Base-by-base conservation (phyloP, 2,888 invertebrate species). In the Lepidonotus clava region DNA sequence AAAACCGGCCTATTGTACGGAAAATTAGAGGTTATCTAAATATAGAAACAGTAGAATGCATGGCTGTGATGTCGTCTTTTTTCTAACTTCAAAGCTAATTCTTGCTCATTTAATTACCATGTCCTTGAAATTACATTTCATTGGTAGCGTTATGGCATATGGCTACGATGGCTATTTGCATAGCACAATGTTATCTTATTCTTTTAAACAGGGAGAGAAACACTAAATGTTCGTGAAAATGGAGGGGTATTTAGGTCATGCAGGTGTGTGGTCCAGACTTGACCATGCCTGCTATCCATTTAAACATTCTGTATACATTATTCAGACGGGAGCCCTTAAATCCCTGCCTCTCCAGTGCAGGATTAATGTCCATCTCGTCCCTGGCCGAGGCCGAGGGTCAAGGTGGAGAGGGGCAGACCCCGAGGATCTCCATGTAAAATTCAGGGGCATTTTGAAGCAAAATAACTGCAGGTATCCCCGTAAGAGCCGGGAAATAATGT, bases 1-100 rank as follows among this genome's bases (percentile, higher is more conserved):
- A 46, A 46, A 11, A 24, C 24, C 14, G 28, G 28, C 2, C 61
- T 32, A 28, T 61, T 61, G 61, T 61, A 61, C 28, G 24, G 61
- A 32, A 61, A 61, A 61, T 32, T 61, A 61, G 28, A 61, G 61
- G 61, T 61, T 61, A 32, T n/a, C 61, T 61, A 61, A 61, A 61
- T 61, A 28, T 61, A 61, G 61, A 28, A 61, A 61, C 61, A 28
- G 56, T 56, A 61, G 28, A 11, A 11, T 32, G 24, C 61, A 28
- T 18, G 24, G 11, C 28, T 28, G 28, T n/a, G 28, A 4, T 61
- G 5, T 61, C n/a, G n/a, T n/a, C n/a, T n/a, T n/a, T n/a, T n/a
- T n/a, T n/a, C n/a, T n/a, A 11, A 61, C 24, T 61, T n/a, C 28
- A 28, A 61, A 24, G 28, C 28, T 46, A 6, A 18, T 18, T 18